These are phyloP conservation scores for Trilocha varians DNA, from an alignment of 2,888 invertebrate species.

Conservation along the genomic window DNA sequence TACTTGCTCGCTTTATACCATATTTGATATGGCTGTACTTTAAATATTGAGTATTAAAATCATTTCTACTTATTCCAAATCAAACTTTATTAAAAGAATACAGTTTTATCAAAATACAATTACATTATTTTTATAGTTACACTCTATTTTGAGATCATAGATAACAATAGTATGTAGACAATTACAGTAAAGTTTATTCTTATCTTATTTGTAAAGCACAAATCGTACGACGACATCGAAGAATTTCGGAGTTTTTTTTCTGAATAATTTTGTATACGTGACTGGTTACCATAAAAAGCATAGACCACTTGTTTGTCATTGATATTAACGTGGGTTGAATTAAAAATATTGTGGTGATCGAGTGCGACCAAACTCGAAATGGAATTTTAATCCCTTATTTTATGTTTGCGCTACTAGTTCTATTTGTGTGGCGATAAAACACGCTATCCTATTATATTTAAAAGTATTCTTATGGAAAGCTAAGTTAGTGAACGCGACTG, in stretches of 20 bases:
- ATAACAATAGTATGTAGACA: neutral
- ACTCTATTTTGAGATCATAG: no score
- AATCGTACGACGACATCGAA: neutral
- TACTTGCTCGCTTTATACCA: neutral
- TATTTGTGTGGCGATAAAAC: conserved; percentile 24
- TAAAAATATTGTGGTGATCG: neutral
- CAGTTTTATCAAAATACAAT: no score
- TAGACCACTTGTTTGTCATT: neutral
- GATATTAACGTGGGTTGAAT: neutral
- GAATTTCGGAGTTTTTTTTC: neutral
- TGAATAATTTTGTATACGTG: no score
- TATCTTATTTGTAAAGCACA: neutral
- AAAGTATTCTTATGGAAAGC: conserved; percentile 40
- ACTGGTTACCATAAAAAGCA: conserved; percentile 10
- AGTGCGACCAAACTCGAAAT: neutral
- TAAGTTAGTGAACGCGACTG: conserved; percentile 38
- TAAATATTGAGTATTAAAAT: no score
- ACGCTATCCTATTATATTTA: conserved; percentile 39
- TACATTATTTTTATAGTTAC: no score
- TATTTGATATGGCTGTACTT: no score
- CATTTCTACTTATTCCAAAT: no score
- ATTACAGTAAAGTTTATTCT: neutral
- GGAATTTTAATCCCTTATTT: neutral
- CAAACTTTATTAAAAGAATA: no score
- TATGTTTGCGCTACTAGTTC: neutral